Conservation (phyloP, 2,113 vertebrate species). For the Myrmecobius fasciatus region DNA sequence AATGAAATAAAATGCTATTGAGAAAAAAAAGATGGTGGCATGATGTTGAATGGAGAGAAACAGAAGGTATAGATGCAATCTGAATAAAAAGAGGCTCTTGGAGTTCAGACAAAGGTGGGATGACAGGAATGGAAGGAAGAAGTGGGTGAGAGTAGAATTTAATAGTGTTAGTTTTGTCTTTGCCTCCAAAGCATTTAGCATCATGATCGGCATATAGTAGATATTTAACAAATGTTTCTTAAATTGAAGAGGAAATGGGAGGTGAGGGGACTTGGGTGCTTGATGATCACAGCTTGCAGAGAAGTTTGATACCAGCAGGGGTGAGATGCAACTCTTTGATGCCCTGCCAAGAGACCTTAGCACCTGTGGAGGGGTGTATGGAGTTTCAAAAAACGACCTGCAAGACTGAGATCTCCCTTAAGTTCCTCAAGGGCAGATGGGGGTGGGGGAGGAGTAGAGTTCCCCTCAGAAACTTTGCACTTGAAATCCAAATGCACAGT, state of each 20-base stretch:
- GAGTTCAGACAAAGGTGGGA: not conserved
- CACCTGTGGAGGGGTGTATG: not conserved
- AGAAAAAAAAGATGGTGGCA: not conserved
- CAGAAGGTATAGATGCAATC: not conserved
- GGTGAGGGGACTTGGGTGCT: not conserved
- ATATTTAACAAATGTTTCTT: not conserved
- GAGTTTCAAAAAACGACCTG: not conserved
- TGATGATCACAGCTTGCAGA: not conserved
- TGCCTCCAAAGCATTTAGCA: not conserved
- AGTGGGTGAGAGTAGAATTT: not conserved
- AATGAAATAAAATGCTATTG: too few species aligned
- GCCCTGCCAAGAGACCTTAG: not conserved
- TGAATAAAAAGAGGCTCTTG: not conserved
- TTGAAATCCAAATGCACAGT: constrained; percentile 59
- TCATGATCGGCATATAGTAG: not conserved
- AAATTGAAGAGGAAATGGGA: not conserved
- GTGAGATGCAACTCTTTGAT: not conserved
- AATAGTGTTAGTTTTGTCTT: not conserved
- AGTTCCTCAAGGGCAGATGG: constrained; percentile 48
- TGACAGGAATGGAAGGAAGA: not conserved
- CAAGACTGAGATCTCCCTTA: constrained; percentile 23
- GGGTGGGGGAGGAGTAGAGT: not conserved
- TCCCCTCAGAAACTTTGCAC: constrained; percentile 16
- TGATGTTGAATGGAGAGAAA: not conserved
- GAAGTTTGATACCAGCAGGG: not conserved